phyloP scores from a whole-genome alignment of 1,140 invertebrate genomes.

The Zeugodacus cucurbitae region DNA sequence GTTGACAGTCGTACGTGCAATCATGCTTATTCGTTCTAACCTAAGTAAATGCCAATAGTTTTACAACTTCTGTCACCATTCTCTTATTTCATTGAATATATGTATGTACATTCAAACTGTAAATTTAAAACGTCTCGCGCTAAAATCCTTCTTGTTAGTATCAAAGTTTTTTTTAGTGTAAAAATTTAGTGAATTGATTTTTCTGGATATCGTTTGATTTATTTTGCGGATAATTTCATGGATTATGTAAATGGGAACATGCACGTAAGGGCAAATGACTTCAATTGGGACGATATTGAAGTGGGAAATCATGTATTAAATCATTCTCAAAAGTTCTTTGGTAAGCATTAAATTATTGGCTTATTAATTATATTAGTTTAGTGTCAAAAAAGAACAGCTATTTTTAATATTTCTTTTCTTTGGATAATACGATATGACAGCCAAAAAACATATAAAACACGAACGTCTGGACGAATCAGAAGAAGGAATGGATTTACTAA shows the following conservation, averaged over 20 bases:
- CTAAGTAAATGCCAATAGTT: neutral
- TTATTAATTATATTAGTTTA: neutral
- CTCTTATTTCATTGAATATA: neutral
- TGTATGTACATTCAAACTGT: neutral
- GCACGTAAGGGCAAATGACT: neutral
- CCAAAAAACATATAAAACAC: conserved; percentile 42
- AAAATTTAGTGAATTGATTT: neutral
- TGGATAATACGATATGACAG: conserved; percentile 1
- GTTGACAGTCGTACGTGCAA: neutral
- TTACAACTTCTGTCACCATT: neutral
- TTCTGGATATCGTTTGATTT: neutral
- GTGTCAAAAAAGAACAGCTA: neutral
- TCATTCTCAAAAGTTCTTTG: conserved; percentile 45
- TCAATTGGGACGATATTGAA: conserved; percentile 46
- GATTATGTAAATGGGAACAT: conserved; percentile 6
- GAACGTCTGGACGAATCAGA: conserved; percentile 40
- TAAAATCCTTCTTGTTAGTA: neutral
- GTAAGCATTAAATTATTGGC: neutral
- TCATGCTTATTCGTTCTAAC: neutral
- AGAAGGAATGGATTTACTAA: neutral
- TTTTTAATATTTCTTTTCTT: conserved; percentile 16
- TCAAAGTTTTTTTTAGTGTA: neutral
- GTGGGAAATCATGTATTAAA: conserved; percentile 41
- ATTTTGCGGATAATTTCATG: neutral
- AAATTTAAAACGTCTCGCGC: conserved; percentile 8